Percentiles rank a stretch among this genome's conserved stretches.
These are phyloP conservation scores for Yasuhikotakia modesta DNA, from an alignment of 2,797 vertebrate species.

Conservation along the genomic window DNA sequence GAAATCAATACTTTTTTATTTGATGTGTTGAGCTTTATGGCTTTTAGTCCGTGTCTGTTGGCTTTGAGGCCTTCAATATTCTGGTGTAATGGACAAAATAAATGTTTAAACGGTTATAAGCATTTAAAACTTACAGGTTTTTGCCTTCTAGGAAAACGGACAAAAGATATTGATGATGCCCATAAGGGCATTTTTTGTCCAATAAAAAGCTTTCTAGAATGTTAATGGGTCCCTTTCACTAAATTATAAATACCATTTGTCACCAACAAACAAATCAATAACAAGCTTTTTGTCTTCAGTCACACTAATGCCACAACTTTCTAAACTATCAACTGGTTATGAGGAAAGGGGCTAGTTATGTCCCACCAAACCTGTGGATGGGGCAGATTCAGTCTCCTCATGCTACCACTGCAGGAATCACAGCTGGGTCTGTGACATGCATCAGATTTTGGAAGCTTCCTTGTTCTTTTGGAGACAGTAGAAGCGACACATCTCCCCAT, in stretches of 20 bases:
- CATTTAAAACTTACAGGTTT: neutral
- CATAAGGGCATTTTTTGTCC: neutral
- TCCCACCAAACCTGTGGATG: slow-evolving; percentile 11
- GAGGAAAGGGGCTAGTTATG: too few species aligned
- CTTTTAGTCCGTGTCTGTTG: neutral
- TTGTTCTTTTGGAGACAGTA: slow-evolving; percentile 2
- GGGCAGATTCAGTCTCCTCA: neutral
- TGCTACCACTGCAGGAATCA: slow-evolving; percentile 19
- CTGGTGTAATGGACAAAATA: neutral
- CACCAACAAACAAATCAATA: neutral
- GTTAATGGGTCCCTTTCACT: neutral
- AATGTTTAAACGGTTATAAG: neutral
- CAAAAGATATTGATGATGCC: neutral
- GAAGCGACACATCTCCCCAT: slow-evolving; percentile 42
- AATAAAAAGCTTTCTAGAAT: neutral
- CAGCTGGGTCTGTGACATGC: slow-evolving; percentile 44
- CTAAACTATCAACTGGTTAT: too few species aligned
- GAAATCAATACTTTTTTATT: neutral
- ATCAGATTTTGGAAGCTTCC: slow-evolving; percentile 31
- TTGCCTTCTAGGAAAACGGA: neutral
- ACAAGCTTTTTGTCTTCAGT: neutral
- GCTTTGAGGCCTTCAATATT: neutral
- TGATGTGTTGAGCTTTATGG: neutral
- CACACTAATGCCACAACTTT: neutral
- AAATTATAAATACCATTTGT: neutral